Percentiles rank a stretch among this genome's conserved stretches.
Conservation (phyloP, 2,113 vertebrate genomes). For the Burhinus bistriatus region DNA sequence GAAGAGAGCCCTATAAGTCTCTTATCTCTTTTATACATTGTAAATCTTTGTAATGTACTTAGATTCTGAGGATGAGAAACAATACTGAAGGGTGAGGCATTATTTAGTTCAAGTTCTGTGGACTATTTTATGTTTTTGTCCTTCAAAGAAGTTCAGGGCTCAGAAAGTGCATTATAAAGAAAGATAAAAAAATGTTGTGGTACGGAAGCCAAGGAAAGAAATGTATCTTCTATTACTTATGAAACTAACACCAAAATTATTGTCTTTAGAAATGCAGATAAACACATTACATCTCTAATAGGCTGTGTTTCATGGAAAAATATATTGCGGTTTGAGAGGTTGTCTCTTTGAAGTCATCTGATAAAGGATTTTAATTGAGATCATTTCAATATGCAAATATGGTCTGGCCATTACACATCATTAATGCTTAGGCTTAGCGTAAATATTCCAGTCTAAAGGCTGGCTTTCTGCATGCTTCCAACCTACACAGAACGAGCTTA, state of each 20-base stretch:
- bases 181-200: constrained; percentile 17
- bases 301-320: constrained; percentile 20
- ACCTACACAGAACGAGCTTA: constrained; percentile 69
- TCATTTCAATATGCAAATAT: constrained; percentile 77
- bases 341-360: constrained; percentile 60
- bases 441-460: constrained; percentile 27
- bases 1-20: background rate
- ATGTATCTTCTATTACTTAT: constrained; percentile 27
- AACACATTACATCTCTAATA: constrained; percentile 47
- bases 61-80: background rate
- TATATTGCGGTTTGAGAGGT: constrained; percentile 57
- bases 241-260: constrained; percentile 34
- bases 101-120: constrained; percentile 19
- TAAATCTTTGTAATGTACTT: constrained; percentile 26
- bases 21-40: background rate
- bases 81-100: background rate
- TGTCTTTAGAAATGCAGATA: constrained; percentile 49
- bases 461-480: constrained; percentile 60
- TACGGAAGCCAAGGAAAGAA: background rate
- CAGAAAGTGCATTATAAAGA: constrained; percentile 2
- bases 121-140: constrained; percentile 1
- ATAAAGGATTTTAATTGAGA: constrained; percentile 71
- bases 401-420: constrained; percentile 36
- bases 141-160: constrained; percentile 23
- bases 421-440: constrained; percentile 26